phyloP scores from a whole-genome alignment of 2,888 invertebrate genomes.

The Drosophila infuscata region DNA sequence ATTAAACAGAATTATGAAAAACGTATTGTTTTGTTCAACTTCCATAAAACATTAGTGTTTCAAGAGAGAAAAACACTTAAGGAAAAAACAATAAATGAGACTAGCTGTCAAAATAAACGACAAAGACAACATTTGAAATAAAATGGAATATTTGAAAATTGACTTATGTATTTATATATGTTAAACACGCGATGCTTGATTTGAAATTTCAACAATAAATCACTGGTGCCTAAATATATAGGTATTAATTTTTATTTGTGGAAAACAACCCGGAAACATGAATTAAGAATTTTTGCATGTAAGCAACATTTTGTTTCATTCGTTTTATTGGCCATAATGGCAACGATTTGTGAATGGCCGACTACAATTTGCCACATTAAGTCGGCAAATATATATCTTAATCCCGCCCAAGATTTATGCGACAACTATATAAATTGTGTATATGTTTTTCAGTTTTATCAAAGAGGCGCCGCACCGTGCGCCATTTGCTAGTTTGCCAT shows the following conservation, averaged over 20 bases:
- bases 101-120: slow-evolving; percentile 13
- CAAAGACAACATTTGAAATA: neutral
- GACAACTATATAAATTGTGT: slow-evolving; percentile 40
- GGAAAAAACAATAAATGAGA: slow-evolving; percentile 4
- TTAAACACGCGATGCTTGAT: neutral
- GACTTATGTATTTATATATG: slow-evolving; percentile 10
- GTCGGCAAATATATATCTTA: slow-evolving; percentile 29
- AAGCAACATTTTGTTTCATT: slow-evolving; percentile 16
- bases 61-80: neutral
- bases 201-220: slow-evolving; percentile 7
- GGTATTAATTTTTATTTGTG: slow-evolving; percentile 19
- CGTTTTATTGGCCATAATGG: slow-evolving; percentile 44
- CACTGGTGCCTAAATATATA: neutral
- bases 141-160: slow-evolving; percentile 1
- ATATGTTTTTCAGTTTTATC: slow-evolving; percentile 27
- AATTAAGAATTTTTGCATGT: slow-evolving; percentile 8
- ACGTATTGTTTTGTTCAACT: neutral
- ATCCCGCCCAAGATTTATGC: slow-evolving; percentile 63
- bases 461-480: slow-evolving; percentile 58
- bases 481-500: slow-evolving; percentile 27
- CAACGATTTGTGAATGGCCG: slow-evolving; percentile 59
- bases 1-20: neutral
- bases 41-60: neutral
- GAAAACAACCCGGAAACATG: slow-evolving; percentile 39
- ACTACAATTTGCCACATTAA: slow-evolving; percentile 53